Evolutionary conservation across 2,113 vertebrate genomes (phyloP).

Genomic region (Burhinus bistriatus): DNA sequence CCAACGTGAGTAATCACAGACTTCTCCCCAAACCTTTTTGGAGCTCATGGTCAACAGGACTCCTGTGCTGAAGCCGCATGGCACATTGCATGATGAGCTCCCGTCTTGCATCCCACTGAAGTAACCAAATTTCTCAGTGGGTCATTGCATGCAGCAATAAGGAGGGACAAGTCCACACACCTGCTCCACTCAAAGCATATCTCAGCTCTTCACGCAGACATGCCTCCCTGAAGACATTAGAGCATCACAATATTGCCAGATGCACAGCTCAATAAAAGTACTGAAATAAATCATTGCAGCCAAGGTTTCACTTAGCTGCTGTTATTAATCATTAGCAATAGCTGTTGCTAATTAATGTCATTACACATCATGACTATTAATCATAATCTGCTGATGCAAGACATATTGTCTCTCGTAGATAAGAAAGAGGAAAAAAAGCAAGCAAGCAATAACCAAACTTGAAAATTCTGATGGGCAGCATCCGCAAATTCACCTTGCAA

Average conservation of each 20-base stretch:
- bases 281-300: constrained; percentile 33
- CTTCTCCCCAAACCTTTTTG: background rate
- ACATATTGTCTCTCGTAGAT: background rate
- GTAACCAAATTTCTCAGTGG: background rate
- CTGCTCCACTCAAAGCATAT: background rate
- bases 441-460: background rate
- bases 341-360: constrained; percentile 57
- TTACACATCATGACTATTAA: constrained; percentile 37
- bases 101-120: background rate
- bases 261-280: background rate
- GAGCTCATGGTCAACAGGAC: background rate
- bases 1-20: background rate
- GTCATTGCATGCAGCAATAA: background rate
- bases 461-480: fast-evolving
- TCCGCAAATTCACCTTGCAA: background rate
- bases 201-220: background rate
- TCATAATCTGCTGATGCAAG: constrained; percentile 50
- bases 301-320: constrained; percentile 26
- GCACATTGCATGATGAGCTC: fast-evolving
- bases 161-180: background rate
- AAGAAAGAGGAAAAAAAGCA: background rate
- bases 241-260: background rate
- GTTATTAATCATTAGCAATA: constrained; percentile 53
- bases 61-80: background rate
- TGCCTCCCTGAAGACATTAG: background rate